These are phyloP conservation scores for Myiozetetes cayanensis DNA, from an alignment of 2,113 vertebrate species.

Conservation along the genomic window DNA sequence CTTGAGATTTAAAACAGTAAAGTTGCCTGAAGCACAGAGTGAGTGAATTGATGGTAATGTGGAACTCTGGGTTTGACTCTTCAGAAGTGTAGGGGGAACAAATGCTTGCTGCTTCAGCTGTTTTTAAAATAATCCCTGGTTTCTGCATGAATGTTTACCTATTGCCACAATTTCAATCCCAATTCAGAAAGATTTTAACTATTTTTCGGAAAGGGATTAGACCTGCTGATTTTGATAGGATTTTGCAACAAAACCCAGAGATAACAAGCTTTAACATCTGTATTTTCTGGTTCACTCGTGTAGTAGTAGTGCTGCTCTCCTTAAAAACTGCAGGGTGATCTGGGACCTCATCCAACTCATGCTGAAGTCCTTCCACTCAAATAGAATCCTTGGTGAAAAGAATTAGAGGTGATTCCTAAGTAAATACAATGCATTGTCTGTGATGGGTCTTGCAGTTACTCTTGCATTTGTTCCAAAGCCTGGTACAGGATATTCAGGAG, in stretches of 20 bases:
- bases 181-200: background rate
- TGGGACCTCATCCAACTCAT: background rate
- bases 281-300: background rate
- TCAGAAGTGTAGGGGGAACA: background rate
- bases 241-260: background rate
- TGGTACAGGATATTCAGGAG: background rate
- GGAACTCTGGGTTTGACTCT: background rate
- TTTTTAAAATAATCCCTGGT: background rate
- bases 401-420: constrained; percentile 2
- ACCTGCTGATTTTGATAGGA: background rate
- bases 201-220: background rate
- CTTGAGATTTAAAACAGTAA: background rate
- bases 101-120: background rate
- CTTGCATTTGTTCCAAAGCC: background rate
- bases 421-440: background rate
- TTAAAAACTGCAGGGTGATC: background rate
- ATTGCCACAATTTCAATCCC: background rate
- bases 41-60: background rate
- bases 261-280: background rate
- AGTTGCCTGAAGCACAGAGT: background rate
- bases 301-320: background rate
- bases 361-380: constrained; percentile 26
- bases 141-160: background rate
- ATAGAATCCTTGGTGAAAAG: constrained; percentile 12
- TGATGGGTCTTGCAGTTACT: background rate